These are phyloP conservation scores for Suillia variegata DNA, from an alignment of 2,888 invertebrate genomes.

Conservation along the genomic window DNA sequence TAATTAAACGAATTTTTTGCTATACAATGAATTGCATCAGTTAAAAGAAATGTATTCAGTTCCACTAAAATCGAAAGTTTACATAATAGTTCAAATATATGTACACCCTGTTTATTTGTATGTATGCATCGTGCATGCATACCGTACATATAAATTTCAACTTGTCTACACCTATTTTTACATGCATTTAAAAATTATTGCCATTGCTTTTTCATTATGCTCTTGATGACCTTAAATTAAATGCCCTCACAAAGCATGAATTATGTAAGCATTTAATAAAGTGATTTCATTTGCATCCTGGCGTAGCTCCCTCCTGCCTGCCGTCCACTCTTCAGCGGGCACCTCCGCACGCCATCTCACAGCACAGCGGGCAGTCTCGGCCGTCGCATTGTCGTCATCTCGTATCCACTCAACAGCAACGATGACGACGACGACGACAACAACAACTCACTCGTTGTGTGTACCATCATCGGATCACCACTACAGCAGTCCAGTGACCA, in stretches of 20 bases:
- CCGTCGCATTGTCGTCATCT: no score
- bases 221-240: slow-evolving; percentile 55
- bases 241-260: slow-evolving; percentile 53
- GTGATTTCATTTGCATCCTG: slow-evolving; percentile 55
- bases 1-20: no score
- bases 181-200: slow-evolving; percentile 52
- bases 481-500: slow-evolving; percentile 16
- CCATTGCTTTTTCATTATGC: slow-evolving; percentile 51
- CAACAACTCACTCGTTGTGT: slow-evolving; percentile 24
- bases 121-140: no score
- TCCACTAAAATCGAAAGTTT: no score
- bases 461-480: slow-evolving; percentile 1
- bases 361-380: slow-evolving; percentile 18
- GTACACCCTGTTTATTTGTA: slow-evolving; percentile 15
- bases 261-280: slow-evolving; percentile 59
- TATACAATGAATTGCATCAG: no score
- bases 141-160: slow-evolving; percentile 43
- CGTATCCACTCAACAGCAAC: background rate
- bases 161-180: slow-evolving; percentile 56
- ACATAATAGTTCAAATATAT: no score
- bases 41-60: no score
- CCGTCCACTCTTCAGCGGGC: background rate
- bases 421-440: background rate
- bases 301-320: background rate
- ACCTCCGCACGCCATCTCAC: background rate